These are phyloP conservation scores for Lasioglossum zephyrum DNA, from an alignment of 2,888 invertebrate genomes.

Conservation along the genomic window DNA sequence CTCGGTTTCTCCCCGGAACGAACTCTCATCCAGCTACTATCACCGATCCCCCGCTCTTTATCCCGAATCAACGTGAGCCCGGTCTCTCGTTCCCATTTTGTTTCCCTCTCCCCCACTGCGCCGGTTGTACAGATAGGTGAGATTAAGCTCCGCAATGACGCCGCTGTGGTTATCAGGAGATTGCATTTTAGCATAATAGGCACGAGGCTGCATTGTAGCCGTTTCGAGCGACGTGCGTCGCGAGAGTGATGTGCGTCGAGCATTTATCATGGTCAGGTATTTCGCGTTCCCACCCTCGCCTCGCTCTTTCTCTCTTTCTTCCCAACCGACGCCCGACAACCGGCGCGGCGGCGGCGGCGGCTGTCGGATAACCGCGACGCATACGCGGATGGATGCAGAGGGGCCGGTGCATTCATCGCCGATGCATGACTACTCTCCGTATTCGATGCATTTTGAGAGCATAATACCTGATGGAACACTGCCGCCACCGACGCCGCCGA, in stretches of 20 bases:
- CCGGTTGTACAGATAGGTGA: conserved; percentile 69
- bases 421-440: conserved; percentile 53
- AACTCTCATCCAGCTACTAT: conserved; percentile 60
- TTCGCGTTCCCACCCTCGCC: conserved; percentile 34
- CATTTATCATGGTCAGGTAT: conserved; percentile 76
- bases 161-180: conserved; percentile 76
- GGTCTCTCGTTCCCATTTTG: conserved; percentile 67
- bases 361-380: conserved; percentile 45
- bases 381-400: conserved; percentile 14
- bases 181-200: conserved; percentile 80
- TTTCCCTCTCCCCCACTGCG: conserved; percentile 47
- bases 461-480: conserved; percentile 55
- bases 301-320: conserved; percentile 31
- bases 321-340: conserved; percentile 14
- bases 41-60: conserved; percentile 65
- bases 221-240: conserved; percentile 75
- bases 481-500: background rate
- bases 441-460: conserved; percentile 60
- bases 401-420: conserved; percentile 46
- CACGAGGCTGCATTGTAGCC: conserved; percentile 66
- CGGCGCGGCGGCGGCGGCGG: background rate
- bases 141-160: conserved; percentile 74
- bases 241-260: conserved; percentile 70
- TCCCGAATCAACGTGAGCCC: conserved; percentile 65
- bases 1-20: conserved; percentile 42